Evolutionary conservation across 2,113 vertebrate genomes (phyloP).

Genomic region (cat (Felis catus)): F.catus_Fca126_mat1.0 CM031419.1:33607001-33607500

Average conservation of each 20-base stretch:
- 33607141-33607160: background rate
- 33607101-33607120: background rate
- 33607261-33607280: background rate
- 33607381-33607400: background rate
- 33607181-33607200: background rate
- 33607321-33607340: background rate
- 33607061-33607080: background rate
- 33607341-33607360: background rate
- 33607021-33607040: background rate
- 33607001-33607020: background rate
- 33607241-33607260: background rate
- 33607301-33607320: background rate
- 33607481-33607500: background rate
- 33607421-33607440: background rate
- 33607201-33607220: background rate
- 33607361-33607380: background rate
- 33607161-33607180: background rate
- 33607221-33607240: background rate
- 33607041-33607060: background rate
- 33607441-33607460: background rate
- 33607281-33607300: background rate
- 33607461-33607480: background rate
- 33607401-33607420: background rate
- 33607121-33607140: background rate
- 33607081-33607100: background rate